Percentiles rank a stretch among this genome's conserved stretches.
Evolutionary conservation across 1,140 invertebrate genomes (phyloP).

Genomic region (Subanguina moxae): DNA sequence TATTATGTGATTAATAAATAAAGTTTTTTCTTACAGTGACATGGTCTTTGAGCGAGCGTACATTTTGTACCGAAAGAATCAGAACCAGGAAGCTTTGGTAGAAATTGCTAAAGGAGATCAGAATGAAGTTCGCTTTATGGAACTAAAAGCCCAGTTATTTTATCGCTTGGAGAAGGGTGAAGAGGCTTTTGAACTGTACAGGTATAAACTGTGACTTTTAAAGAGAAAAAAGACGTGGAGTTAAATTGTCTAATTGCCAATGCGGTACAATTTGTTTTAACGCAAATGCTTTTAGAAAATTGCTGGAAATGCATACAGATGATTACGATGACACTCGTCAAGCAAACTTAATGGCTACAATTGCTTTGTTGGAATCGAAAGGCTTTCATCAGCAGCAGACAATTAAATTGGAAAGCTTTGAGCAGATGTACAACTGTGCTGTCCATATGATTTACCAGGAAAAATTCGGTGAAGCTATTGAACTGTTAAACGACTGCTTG

Average conservation of each 20-base stretch:
- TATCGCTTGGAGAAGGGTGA: constrained; percentile 41
- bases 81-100: constrained; percentile 41
- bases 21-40: constrained; percentile 37
- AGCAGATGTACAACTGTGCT: too few species aligned
- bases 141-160: constrained; percentile 40
- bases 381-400: too few species aligned
- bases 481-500: too few species aligned
- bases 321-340: constrained; percentile 46
- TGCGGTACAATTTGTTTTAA: constrained; percentile 21
- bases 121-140: constrained; percentile 28
- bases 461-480: too few species aligned
- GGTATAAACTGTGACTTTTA: constrained; percentile 36
- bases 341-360: constrained; percentile 21
- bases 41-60: constrained; percentile 42
- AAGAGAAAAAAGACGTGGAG: too few species aligned
- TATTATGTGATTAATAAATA: too few species aligned
- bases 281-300: constrained; percentile 31
- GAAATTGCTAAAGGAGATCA: constrained; percentile 26
- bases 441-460: too few species aligned
- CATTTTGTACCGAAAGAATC: constrained; percentile 36
- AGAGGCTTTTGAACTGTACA: constrained; percentile 38
- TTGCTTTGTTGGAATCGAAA: too few species aligned
- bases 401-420: too few species aligned
- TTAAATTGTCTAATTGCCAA: too few species aligned
- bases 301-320: constrained; percentile 30